Evolutionary conservation across 2,888 invertebrate genomes (phyloP), one percentile per base, ranked within the genome.

Genomic region (Choreutis nemorana): DNA sequence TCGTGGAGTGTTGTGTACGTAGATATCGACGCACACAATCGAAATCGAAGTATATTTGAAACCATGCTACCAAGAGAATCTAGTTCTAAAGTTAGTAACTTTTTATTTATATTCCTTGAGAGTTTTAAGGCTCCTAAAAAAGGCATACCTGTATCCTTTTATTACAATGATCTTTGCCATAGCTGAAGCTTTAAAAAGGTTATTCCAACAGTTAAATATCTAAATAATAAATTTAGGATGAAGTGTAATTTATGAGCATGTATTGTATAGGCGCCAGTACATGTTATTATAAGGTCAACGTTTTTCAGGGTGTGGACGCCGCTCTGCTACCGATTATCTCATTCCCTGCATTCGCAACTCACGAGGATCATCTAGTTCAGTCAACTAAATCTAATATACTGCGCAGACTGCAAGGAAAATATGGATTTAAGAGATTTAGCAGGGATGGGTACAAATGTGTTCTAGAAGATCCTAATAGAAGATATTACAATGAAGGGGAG

Each of bases 1-100:
- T 92, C 96, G 0, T 97, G 97, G 92, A 97, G 97, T 47, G 98
- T 99, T 1, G 91, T 99, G 31, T 99, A 98, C 66, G 97, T 98
- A 2, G 99, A 99, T 58, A 98, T 99, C 48, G 99, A 99, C 77
- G 99, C 99, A 1, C 99, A 99, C 64, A 98, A 98, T 70, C 84
- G 99, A 31, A 99, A 99, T 70, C 83, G 98, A 46, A 98, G 97
- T 62, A 99, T 98, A 48, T 98, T 99, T 65, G 98, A 99, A 79
- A 97, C 97, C 0, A 87, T 99, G 82, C 77, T 97, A 21, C 99
- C 99, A 0, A 83, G 98, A 44, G 99, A 99, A 78, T 98, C 98
- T 1, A 95, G 94, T 61, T 98, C 98, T 1, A 99, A 99, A 85
- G 97, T 94, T n/a, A n/a, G n/a, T n/a, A n/a, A n/a, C n/a, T n/a